Percentiles rank a stretch among this genome's conserved stretches.
Evolutionary conservation across 2,888 invertebrate genomes (phyloP).

Genomic region (Slavum lentiscoides): DNA sequence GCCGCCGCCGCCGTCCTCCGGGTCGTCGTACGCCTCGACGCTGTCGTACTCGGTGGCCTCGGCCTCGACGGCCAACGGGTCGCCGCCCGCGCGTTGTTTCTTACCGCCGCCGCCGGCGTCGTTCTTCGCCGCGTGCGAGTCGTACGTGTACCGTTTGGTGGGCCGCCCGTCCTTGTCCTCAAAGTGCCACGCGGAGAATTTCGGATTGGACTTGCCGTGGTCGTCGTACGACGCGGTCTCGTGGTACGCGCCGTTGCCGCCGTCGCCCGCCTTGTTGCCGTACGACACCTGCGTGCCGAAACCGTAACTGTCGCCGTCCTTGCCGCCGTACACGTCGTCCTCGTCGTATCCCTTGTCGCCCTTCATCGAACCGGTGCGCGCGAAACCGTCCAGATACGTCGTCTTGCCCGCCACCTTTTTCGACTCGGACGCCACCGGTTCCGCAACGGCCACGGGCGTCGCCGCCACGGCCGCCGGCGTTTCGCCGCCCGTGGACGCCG

Average conservation of each 20-base stretch:
- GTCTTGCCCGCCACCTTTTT: constrained; percentile 23
- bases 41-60: constrained; percentile 55
- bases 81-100: not conserved
- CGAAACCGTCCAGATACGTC: constrained; percentile 28
- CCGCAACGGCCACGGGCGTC: not conserved
- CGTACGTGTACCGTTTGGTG: constrained; percentile 48
- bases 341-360: constrained; percentile 50
- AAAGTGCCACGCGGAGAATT: constrained; percentile 56
- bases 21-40: constrained; percentile 54
- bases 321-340: not conserved
- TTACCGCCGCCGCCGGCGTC: not conserved
- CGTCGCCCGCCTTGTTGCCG: constrained; percentile 73
- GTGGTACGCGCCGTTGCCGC: constrained; percentile 72
- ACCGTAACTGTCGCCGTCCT: constrained; percentile 37
- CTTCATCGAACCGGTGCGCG: constrained; percentile 34
- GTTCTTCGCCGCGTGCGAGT: constrained; percentile 10
- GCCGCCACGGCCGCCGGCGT: constrained; percentile 2
- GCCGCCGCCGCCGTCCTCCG: constrained; percentile 47
- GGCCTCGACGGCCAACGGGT: constrained; percentile 45
- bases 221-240: constrained; percentile 62
- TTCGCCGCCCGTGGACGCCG: constrained; percentile 11
- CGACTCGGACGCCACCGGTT: constrained; percentile 22
- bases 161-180: constrained; percentile 55
- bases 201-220: constrained; percentile 57
- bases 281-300: constrained; percentile 67